Evolutionary conservation across 2,113 vertebrate genomes (phyloP).

Genomic region (Porphyrio hochstetteri): DNA sequence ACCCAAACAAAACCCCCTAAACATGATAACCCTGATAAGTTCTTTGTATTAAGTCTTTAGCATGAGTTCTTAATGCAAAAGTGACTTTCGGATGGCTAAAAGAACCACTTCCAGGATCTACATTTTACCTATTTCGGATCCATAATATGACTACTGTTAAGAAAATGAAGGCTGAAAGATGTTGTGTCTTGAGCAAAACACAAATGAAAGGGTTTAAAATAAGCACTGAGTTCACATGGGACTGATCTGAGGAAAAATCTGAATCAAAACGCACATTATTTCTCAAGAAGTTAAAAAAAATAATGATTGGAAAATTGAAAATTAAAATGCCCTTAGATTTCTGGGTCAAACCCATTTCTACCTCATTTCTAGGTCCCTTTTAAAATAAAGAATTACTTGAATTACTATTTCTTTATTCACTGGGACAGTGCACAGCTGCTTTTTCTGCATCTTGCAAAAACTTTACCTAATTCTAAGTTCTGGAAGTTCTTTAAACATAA

Average conservation of each 20-base stretch:
- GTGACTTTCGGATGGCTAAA: not conserved
- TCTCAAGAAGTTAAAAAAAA: not conserved
- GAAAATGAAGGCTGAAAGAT: not conserved
- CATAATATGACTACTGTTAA: not conserved
- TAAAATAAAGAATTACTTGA: not conserved
- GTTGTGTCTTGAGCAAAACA: not conserved
- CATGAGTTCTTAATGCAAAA: not conserved
- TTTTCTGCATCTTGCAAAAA: not conserved
- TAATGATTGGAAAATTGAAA: not conserved
- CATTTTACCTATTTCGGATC: not conserved
- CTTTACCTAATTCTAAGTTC: not conserved
- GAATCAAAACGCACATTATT: not conserved
- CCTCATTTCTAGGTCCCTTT: not conserved
- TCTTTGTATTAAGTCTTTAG: not conserved
- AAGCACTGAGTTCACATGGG: not conserved
- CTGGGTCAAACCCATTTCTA: not conserved
- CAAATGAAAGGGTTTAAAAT: not conserved
- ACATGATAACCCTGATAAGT: not conserved
- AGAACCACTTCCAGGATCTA: not conserved
- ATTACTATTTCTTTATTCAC: not conserved
- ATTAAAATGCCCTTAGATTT: not conserved
- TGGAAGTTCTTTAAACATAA: slow-evolving; percentile 13
- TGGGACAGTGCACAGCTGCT: not conserved
- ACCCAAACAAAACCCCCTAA: not conserved
- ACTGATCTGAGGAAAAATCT: not conserved